Evolutionary conservation across 2,797 vertebrate species (phyloP).

Genomic region (Manis crassicaudata): DNA sequence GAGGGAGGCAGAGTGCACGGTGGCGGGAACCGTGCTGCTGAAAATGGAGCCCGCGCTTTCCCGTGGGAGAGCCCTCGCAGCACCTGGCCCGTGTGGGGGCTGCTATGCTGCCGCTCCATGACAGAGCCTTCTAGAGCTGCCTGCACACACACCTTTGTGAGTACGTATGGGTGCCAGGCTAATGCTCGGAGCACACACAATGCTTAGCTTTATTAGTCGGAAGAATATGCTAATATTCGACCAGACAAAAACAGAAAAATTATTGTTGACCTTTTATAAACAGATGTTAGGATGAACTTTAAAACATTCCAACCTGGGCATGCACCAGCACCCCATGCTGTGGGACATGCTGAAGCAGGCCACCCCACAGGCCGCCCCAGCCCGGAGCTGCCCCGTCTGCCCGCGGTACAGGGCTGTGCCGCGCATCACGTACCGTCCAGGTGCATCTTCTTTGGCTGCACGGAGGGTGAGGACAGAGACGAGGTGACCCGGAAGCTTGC

Average conservation of each 20-base stretch:
- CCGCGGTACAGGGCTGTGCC: fast-evolving
- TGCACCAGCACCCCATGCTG: neutral
- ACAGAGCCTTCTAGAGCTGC: fast-evolving
- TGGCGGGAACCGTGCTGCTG: neutral
- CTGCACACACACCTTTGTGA: fast-evolving
- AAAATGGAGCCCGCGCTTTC: neutral
- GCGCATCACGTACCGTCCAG: slow-evolving; percentile 91
- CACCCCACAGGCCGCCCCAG: fast-evolving
- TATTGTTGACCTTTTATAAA: neutral
- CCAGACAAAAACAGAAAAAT: neutral
- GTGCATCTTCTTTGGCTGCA: slow-evolving; percentile 97
- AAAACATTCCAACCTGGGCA: neutral
- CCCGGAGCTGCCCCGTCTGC: neutral
- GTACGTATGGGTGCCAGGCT: fast-evolving
- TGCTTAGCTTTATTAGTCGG: neutral
- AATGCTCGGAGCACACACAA: neutral
- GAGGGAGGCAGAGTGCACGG: neutral
- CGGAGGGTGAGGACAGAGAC: slow-evolving; percentile 92
- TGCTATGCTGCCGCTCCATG: fast-evolving
- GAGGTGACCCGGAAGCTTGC: slow-evolving; percentile 96
- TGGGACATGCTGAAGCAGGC: fast-evolving
- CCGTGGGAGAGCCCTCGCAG: neutral
- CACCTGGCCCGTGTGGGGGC: neutral
- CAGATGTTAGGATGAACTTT: neutral
- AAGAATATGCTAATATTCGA: neutral